Evolutionary conservation across 1,140 invertebrate species (phyloP).

Genomic region (Oedothorax gibbosus): DNA sequence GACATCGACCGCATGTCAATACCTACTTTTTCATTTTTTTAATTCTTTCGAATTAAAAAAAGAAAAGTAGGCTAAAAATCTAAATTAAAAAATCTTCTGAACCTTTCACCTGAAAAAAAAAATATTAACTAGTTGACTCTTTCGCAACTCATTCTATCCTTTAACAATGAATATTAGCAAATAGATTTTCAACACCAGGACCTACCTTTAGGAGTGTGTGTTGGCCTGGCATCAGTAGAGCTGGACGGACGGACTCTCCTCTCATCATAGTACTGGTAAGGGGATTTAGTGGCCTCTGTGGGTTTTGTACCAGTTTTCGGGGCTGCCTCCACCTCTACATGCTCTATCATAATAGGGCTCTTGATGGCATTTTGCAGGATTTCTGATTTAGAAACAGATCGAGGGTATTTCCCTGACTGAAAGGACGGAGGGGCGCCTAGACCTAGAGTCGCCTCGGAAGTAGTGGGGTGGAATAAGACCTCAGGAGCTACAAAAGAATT

Average conservation of each 20-base stretch:
- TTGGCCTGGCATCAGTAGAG: conserved; percentile 42
- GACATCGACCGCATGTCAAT: no score
- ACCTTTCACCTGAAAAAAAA: no score
- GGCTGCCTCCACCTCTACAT: conserved; percentile 36
- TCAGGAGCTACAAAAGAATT: conserved; percentile 46
- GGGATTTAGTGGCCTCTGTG: conserved; percentile 21
- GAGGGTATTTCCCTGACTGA: conserved; percentile 49
- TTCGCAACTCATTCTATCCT: no score
- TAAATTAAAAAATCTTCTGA: no score
- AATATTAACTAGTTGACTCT: no score
- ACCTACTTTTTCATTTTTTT: no score
- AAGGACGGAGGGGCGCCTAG: conserved; percentile 47
- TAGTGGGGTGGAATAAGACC: conserved; percentile 41
- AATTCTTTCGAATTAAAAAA: no score
- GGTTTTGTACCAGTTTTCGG: not conserved
- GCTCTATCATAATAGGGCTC: conserved; percentile 59
- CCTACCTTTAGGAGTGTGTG: conserved; percentile 49
- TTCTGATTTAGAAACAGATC: conserved; percentile 55
- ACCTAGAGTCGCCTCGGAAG: conserved; percentile 16
- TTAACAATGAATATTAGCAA: not conserved
- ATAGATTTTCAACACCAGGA: not conserved
- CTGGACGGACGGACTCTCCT: conserved; percentile 50
- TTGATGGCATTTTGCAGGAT: conserved; percentile 38
- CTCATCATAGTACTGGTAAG: conserved; percentile 59
- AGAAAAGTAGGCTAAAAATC: no score